Conservation (phyloP, 2,797 vertebrate species). For the Xiphorhynchus erythropygius region DNA sequence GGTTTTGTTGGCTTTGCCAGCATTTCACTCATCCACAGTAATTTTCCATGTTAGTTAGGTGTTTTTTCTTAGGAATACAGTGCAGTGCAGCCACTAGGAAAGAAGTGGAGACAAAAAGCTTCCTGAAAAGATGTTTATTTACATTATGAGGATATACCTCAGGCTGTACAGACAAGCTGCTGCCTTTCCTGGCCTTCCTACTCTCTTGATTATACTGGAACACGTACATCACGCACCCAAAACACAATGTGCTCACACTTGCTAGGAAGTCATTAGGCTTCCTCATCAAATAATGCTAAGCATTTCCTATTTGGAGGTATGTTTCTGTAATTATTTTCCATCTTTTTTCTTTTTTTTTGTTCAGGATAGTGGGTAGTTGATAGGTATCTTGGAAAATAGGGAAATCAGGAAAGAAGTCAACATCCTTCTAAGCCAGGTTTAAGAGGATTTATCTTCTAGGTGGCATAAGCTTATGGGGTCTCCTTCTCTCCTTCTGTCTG, state of each 20-base stretch:
- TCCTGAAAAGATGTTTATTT: slow-evolving; percentile 19
- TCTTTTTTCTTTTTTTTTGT: neutral
- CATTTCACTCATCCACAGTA: neutral
- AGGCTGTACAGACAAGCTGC: neutral
- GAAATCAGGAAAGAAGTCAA: neutral
- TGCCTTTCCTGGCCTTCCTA: neutral
- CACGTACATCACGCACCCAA: neutral
- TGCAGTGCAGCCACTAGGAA: neutral
- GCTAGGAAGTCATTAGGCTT: neutral
- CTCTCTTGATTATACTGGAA: neutral
- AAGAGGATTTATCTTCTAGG: neutral
- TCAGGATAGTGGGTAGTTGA: neutral
- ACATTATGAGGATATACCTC: neutral
- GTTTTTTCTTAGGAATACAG: neutral
- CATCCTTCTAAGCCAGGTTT: neutral
- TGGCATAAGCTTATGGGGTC: neutral
- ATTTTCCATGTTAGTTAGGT: neutral
- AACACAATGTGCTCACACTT: neutral
- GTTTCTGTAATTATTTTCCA: neutral
- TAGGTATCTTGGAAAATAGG: neutral
- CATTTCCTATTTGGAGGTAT: neutral
- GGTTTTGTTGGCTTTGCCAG: neutral
- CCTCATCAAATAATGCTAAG: neutral
- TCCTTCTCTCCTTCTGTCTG: neutral
- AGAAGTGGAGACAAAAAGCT: slow-evolving; percentile 11